Evolutionary conservation across 2,888 invertebrate genomes (phyloP).

Genomic region (Eristalinus aeneus): DNA sequence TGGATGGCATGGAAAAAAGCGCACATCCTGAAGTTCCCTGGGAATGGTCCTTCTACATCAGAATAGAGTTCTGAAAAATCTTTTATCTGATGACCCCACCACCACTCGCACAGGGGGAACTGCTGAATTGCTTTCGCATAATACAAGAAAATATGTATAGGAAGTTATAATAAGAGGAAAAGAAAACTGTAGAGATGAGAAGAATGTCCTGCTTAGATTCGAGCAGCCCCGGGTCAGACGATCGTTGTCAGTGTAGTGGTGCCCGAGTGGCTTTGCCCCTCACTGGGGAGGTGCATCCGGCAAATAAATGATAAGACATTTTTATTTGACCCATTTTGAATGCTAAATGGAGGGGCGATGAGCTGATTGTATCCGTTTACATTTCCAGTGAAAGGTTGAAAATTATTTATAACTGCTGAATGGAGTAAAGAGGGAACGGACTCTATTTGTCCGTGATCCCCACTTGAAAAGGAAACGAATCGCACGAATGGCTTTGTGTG

Average conservation of each 20-base stretch:
- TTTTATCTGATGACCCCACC: slow-evolving; percentile 31
- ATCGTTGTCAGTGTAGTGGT: neutral
- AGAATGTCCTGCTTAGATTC: slow-evolving; percentile 26
- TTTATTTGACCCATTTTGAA: slow-evolving; percentile 10
- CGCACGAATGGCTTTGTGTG: neutral
- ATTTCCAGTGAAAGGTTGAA: slow-evolving; percentile 1
- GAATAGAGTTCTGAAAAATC: slow-evolving; percentile 22
- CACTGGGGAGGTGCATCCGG: slow-evolving; percentile 17
- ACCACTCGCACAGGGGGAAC: slow-evolving; percentile 4
- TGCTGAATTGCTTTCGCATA: slow-evolving; percentile 25
- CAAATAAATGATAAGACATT: slow-evolving; percentile 32
- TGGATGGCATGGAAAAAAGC: neutral
- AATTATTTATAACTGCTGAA: slow-evolving; percentile 26
- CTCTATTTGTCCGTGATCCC: neutral
- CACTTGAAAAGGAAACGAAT: neutral
- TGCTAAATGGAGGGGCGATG: slow-evolving; percentile 33
- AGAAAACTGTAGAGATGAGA: slow-evolving; percentile 7
- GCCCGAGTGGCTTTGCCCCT: neutral
- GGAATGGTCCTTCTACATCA: slow-evolving; percentile 1
- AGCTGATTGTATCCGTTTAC: slow-evolving; percentile 27
- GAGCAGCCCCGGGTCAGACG: neutral
- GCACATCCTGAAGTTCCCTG: neutral
- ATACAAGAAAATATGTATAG: neutral
- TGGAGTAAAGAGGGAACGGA: neutral
- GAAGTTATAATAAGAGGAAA: slow-evolving; percentile 25